A percentile compares a stretch with the other conserved stretches of the same genome.
Evolutionary conservation across 2,113 vertebrate genomes (phyloP).

Genomic region (Lucifuga dentata): DNA sequence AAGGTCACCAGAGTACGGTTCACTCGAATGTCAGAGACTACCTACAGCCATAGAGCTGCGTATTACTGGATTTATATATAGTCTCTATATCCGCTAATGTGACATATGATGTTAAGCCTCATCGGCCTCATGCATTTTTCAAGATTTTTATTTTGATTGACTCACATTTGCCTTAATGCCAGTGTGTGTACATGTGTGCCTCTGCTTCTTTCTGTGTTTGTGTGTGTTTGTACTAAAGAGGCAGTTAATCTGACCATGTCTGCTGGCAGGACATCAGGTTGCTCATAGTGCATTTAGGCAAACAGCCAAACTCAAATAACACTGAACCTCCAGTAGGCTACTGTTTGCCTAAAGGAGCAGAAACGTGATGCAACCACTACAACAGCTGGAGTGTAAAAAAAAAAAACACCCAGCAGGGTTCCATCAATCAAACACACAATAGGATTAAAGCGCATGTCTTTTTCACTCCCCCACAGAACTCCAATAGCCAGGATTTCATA

Average conservation of each 20-base stretch:
- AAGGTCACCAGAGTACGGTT: slow-evolving; percentile 39
- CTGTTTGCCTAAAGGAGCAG: slow-evolving; percentile 26
- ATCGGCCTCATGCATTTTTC: too few relatives aligned
- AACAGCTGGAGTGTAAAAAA: slow-evolving; percentile 33
- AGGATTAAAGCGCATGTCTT: background rate
- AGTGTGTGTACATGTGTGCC: slow-evolving; percentile 5
- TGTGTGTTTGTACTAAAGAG: slow-evolving; percentile 47
- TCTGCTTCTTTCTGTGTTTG: background rate
- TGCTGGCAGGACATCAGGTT: slow-evolving; percentile 65
- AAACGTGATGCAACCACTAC: slow-evolving; percentile 26
- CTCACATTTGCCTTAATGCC: background rate
- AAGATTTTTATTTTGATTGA: slow-evolving; percentile 17
- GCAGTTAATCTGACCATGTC: slow-evolving; percentile 66
- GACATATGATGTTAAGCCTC: slow-evolving; percentile 35
- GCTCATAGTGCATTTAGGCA: slow-evolving; percentile 59
- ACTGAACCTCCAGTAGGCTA: slow-evolving; percentile 21
- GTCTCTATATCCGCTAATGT: slow-evolving; percentile 28
- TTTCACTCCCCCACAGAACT: slow-evolving; percentile 11
- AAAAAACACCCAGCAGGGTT: slow-evolving; percentile 14
- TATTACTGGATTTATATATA: slow-evolving; percentile 45
- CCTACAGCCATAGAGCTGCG: slow-evolving; percentile 31
- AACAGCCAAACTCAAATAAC: slow-evolving; percentile 53
- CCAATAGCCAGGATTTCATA: slow-evolving; percentile 23
- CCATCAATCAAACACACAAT: background rate
- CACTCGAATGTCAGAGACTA: slow-evolving; percentile 47